These are phyloP conservation scores for Coregonus clupeaformis DNA, from an alignment of 2,113 vertebrate genomes.

Conservation along the genomic window DNA sequence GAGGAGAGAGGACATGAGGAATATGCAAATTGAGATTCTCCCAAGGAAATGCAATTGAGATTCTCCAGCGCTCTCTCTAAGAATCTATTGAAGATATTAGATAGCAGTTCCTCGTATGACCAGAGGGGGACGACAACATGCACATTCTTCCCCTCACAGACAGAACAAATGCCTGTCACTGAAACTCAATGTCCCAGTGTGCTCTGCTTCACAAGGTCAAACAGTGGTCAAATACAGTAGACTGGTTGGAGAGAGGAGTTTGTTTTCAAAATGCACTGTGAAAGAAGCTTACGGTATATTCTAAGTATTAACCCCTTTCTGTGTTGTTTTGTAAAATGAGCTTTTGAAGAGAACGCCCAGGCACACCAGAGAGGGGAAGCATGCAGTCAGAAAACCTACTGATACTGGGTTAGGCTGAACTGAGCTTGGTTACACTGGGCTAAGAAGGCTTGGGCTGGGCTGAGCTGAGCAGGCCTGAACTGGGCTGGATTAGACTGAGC, in stretches of 20 bases:
- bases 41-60: no score
- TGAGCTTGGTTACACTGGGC: slow-evolving; percentile 33
- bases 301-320: slow-evolving; percentile 60
- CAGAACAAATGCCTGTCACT: background rate
- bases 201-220: slow-evolving; percentile 24
- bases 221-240: background rate
- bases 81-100: slow-evolving; percentile 16
- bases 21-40: no score
- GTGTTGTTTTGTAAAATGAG: slow-evolving; percentile 27
- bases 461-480: slow-evolving; percentile 16
- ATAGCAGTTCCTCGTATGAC: slow-evolving; percentile 34
- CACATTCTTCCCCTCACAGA: slow-evolving; percentile 20
- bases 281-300: slow-evolving; percentile 24
- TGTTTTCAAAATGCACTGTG: slow-evolving; percentile 62
- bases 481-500: slow-evolving; percentile 11
- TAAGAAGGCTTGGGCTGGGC: slow-evolving; percentile 4
- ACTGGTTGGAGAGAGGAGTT: slow-evolving; percentile 40
- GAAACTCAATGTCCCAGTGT: slow-evolving; percentile 16
- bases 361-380: slow-evolving; percentile 70
- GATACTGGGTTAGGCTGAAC: slow-evolving; percentile 17
- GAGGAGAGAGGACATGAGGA: no score
- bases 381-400: slow-evolving; percentile 50
- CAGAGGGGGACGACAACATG: slow-evolving; percentile 53
- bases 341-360: slow-evolving; percentile 55
- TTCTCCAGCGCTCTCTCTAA: slow-evolving; percentile 5